Conservation (phyloP, 2,888 invertebrate species). For the Terebella lapidaria region DNA sequence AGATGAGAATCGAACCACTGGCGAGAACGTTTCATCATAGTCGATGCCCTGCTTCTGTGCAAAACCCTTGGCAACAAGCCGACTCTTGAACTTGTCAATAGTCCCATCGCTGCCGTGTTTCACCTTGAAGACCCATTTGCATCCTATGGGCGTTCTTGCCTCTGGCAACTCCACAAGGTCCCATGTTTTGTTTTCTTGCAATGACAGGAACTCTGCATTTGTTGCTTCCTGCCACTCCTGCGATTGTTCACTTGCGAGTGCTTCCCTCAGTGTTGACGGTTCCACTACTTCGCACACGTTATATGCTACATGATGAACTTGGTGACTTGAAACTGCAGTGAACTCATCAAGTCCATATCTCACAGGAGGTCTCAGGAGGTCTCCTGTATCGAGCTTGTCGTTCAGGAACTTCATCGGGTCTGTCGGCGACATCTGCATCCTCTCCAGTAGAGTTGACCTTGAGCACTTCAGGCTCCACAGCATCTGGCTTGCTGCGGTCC, state of each 20-base stretch:
- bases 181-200: slow-evolving; percentile 25
- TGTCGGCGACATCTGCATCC: neutral
- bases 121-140: slow-evolving; percentile 29
- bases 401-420: neutral
- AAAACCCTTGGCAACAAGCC: slow-evolving; percentile 28
- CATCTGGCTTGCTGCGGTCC: neutral
- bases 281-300: too few species aligned
- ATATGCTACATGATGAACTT: too few species aligned
- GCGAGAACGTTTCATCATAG: slow-evolving; percentile 27
- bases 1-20: slow-evolving; percentile 23
- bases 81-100: slow-evolving; percentile 25
- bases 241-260: neutral
- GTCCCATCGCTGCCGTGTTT: slow-evolving; percentile 23
- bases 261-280: slow-evolving; percentile 3
- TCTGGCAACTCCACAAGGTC: slow-evolving; percentile 18
- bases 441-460: neutral
- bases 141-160: slow-evolving; percentile 18
- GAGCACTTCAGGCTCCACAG: neutral
- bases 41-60: slow-evolving; percentile 25
- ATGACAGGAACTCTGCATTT: slow-evolving; percentile 5
- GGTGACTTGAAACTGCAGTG: neutral
- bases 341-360: neutral
- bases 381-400: neutral
- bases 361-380: neutral
- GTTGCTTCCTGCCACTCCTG: slow-evolving; percentile 7